Conservation (phyloP, 2,888 invertebrate genomes). For the Spodoptera picta region DNA sequence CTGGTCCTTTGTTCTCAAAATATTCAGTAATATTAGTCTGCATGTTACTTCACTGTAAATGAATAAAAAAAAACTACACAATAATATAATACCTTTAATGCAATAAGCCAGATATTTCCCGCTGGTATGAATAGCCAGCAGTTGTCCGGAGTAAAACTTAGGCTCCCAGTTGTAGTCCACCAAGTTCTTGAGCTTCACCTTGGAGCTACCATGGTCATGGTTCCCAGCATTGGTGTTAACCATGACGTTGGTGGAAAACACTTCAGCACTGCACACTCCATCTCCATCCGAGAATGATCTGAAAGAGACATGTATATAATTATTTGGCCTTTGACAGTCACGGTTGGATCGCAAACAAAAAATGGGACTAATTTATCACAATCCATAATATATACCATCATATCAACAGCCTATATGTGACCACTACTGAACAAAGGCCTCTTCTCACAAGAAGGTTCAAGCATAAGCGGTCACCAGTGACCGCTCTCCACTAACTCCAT, state of each 20-base stretch:
- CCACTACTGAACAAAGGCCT: no score
- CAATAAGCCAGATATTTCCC: conserved; percentile 96
- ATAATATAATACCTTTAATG: conserved; percentile 91
- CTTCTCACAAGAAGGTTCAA: no score
- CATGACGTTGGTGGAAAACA: conserved; percentile 90
- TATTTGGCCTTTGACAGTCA: no score
- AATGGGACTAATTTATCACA: no score
- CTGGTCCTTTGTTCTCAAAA: no score
- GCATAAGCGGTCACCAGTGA: no score
- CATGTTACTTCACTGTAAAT: no score
- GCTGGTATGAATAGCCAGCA: conserved; percentile 95
- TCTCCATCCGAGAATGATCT: conserved; percentile 90
- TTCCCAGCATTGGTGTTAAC: conserved; percentile 92
- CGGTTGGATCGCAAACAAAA: no score
- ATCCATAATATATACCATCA: no score
- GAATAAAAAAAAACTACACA: not conserved
- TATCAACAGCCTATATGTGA: no score
- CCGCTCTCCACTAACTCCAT: no score
- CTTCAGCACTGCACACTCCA: conserved; percentile 88
- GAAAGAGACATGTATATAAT: conserved; percentile 34
- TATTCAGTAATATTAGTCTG: no score
- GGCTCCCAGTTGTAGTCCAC: conserved; percentile 98
- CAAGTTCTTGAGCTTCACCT: conserved; percentile 96
- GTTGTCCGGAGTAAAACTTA: conserved; percentile 94
- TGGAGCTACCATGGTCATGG: conserved; percentile 95